Conservation (phyloP, 2,797 vertebrate genomes). For the Mustela erminea region DNA sequence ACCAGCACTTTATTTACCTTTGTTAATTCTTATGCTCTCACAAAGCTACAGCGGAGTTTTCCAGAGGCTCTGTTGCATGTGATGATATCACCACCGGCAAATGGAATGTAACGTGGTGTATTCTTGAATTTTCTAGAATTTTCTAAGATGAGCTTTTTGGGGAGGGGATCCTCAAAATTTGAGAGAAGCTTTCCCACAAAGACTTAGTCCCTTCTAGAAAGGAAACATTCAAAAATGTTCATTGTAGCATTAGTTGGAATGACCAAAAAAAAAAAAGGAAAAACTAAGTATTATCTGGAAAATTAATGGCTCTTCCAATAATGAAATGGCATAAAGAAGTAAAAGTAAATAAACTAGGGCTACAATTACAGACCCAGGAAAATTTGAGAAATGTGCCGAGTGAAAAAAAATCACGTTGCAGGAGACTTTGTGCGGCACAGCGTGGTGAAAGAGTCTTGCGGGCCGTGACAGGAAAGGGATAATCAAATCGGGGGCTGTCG, state of each 20-base stretch:
- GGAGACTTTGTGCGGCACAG: not conserved
- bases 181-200: not conserved
- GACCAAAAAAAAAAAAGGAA: not conserved
- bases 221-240: not conserved
- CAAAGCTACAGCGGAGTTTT: not conserved
- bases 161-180: not conserved
- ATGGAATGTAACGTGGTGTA: not conserved
- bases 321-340: not conserved
- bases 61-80: not conserved
- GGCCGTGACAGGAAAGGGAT: not conserved
- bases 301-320: not conserved
- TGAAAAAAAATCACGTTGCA: not conserved
- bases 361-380: not conserved
- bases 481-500: not conserved
- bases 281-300: not conserved
- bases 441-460: not conserved
- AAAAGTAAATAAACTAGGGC: not conserved
- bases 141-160: constrained; percentile 13
- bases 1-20: not conserved
- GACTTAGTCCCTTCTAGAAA: not conserved
- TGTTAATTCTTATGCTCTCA: constrained; percentile 34
- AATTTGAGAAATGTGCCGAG: not conserved
- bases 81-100: not conserved
- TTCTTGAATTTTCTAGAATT: not conserved
- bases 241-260: not conserved